Evolutionary conservation across 2,888 invertebrate genomes (phyloP), one percentile per base, ranked within the genome.

Genomic region (Orchesellides sinensis): DNA sequence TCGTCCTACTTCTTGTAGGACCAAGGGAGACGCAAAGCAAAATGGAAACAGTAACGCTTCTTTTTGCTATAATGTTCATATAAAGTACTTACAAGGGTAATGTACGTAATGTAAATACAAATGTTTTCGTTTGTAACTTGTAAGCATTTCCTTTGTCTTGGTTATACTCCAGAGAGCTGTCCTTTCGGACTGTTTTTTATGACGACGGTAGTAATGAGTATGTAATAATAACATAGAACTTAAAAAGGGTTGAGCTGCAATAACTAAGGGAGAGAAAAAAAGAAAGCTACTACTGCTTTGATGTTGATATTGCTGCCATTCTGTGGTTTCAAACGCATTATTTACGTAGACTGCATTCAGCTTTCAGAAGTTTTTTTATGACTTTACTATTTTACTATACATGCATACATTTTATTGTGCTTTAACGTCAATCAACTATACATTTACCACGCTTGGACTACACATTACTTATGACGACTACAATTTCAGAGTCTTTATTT

Each of bases 171-270:
- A 49, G 17, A n/a, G n/a, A n/a, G n/a, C n/a, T n/a, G n/a, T 40
- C 19, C 25, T 29, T 29, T 59, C 32, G 17, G 14, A n/a, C 6
- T n/a, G 14, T n/a, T 29, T 59, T n/a, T 32, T 32, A 29, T 32
- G 32, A 59, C 59, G 54, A 32, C 59, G 27, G 59, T 14, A 56
- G n/a, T 59, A 72, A 72, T 59, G 70, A 59, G 59, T 59, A n/a
- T n/a, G 56, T 70, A 54, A 70, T 54, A 70, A 70, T 35, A 70
- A 59, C 27, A 14, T 56, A 59, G 25, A 72, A 72, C 59, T 59
- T 27, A 47, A 72, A 72, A 72, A 72, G 54, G 72, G 72, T 59
- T 65, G 65, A 40, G 45, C 21, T 65, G 40, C n/a, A 19, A 29
- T n/a, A 6, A 27, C 5, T 23, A 27, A 5, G 2, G 56, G 12